phyloP scores from a whole-genome alignment of 2,888 invertebrate species.

The Drosophila pegasa region DNA sequence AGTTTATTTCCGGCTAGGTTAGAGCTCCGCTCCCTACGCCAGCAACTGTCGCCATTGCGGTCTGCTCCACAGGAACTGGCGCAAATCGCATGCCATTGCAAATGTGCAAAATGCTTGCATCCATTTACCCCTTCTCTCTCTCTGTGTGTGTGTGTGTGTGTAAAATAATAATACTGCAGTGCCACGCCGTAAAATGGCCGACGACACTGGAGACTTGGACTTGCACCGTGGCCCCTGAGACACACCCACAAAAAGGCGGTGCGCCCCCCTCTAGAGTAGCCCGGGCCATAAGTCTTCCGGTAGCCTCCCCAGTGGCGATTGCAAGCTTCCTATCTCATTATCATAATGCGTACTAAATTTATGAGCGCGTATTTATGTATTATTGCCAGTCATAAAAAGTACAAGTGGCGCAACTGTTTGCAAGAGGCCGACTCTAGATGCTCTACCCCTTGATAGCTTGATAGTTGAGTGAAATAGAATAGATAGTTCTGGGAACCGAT shows the following conservation, averaged over 20 bases:
- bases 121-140: conserved; percentile 3
- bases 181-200: conserved; percentile 45
- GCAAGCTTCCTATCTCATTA: conserved; percentile 35
- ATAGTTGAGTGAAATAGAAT: background rate
- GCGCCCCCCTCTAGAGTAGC: background rate
- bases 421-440: background rate
- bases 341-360: conserved; percentile 40
- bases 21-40: background rate
- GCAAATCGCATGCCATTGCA: conserved; percentile 45
- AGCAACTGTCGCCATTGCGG: conserved; percentile 14
- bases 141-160: conserved; percentile 9
- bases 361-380: conserved; percentile 33
- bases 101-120: conserved; percentile 24
- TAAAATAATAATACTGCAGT: conserved; percentile 59
- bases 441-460: background rate
- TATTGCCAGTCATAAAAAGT: conserved; percentile 26
- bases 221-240: conserved; percentile 13
- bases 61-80: conserved; percentile 39
- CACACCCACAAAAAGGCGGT: conserved; percentile 6
- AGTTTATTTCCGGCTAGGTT: conserved; percentile 45
- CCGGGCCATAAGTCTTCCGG: conserved; percentile 24
- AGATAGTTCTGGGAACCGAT: background rate
- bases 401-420: background rate
- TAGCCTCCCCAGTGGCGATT: conserved; percentile 9
- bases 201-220: conserved; percentile 32